Evolutionary conservation across 2,113 vertebrate genomes (phyloP).

Genomic region (Alces alces): DNA sequence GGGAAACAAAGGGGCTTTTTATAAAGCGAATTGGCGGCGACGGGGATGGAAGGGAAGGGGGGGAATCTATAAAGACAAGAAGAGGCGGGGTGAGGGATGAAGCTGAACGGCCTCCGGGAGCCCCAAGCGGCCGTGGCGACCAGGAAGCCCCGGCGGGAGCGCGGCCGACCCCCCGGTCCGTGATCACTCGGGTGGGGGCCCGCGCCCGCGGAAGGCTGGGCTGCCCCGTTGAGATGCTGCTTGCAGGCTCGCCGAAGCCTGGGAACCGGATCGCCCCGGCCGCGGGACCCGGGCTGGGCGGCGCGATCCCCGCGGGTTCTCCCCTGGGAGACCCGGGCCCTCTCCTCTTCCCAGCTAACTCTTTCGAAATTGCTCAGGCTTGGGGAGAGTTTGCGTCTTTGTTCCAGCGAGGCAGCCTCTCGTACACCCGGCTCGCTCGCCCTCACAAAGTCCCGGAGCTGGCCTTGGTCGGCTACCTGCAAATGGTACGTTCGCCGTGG

Average conservation of each 20-base stretch:
- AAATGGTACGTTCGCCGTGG: neutral
- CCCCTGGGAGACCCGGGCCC: neutral
- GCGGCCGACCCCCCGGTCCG: neutral
- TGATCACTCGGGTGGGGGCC: neutral
- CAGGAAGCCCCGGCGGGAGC: neutral
- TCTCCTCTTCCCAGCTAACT: conserved; percentile 38
- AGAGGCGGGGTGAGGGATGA: conserved; percentile 36
- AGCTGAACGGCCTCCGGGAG: conserved; percentile 34
- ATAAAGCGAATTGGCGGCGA: conserved; percentile 62
- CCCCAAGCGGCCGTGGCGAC: neutral
- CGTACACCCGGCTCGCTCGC: neutral
- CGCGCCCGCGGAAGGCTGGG: neutral
- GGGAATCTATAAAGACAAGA: conserved; percentile 53
- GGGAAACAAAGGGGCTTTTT: conserved; percentile 76
- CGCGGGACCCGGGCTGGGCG: neutral
- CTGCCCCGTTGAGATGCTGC: neutral
- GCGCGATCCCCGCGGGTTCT: neutral
- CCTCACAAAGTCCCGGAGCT: conserved; percentile 29
- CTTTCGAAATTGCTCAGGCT: conserved; percentile 53
- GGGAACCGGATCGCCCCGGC: neutral
- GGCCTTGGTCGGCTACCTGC: neutral
- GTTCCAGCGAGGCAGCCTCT: conserved; percentile 54
- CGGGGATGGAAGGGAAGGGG: neutral
- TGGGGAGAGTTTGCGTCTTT: conserved; percentile 70
- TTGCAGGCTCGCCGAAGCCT: conserved; percentile 21